Evolutionary conservation across 2,113 vertebrate species (phyloP).

Genomic region (Gorsachius goisagi): DNA sequence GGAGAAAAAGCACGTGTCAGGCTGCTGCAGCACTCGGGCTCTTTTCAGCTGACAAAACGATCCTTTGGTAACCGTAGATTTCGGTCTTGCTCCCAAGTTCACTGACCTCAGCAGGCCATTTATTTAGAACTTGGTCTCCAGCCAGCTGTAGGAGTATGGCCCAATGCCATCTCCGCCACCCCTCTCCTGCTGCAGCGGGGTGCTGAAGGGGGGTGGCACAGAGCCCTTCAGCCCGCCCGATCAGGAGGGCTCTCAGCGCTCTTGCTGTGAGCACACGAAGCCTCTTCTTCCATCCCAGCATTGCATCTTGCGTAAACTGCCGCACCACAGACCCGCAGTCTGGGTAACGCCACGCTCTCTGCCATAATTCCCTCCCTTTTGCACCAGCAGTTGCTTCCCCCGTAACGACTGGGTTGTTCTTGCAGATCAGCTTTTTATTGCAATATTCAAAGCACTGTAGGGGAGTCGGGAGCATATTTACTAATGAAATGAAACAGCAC

Average conservation of each 20-base stretch:
- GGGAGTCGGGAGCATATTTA: background rate
- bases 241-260: background rate
- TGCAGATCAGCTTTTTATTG: background rate
- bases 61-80: background rate
- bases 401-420: background rate
- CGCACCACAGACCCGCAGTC: background rate
- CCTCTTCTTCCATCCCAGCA: background rate
- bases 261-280: background rate
- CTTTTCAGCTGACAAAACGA: background rate
- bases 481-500: background rate
- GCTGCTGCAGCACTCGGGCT: background rate
- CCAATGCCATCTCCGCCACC: background rate
- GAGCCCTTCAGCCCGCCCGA: background rate
- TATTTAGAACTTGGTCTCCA: background rate
- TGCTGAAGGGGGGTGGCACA: background rate
- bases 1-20: background rate
- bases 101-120: background rate
- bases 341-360: background rate
- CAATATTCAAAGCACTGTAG: background rate
- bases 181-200: background rate
- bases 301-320: background rate
- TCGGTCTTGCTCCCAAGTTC: background rate
- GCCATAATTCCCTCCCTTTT: background rate
- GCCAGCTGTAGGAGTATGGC: background rate
- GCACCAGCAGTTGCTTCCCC: background rate